phyloP scores from a whole-genome alignment of 2,888 invertebrate species.

The Oligia fasciuncula region DNA sequence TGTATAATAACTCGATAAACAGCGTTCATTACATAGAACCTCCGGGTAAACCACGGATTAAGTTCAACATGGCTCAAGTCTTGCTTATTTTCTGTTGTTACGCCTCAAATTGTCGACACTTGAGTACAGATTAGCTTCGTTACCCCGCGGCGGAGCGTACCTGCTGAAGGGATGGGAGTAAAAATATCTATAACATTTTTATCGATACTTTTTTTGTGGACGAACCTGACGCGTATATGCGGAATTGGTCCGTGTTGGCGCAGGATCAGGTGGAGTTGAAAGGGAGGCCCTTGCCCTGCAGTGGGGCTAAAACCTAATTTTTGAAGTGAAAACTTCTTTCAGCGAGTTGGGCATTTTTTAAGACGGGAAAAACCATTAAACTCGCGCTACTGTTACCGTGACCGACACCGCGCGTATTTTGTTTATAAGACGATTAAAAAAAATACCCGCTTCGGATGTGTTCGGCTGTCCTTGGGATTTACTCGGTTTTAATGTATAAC shows the following conservation, averaged over 20 bases:
- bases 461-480: too few relatives aligned
- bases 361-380: too few relatives aligned
- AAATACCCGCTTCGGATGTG: too few relatives aligned
- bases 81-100: slow-evolving; percentile 89
- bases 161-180: slow-evolving; percentile 75
- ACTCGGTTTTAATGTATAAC: too few relatives aligned
- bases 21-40: slow-evolving; percentile 72
- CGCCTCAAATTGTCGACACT: slow-evolving; percentile 90
- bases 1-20: slow-evolving; percentile 64
- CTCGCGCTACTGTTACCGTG: too few relatives aligned
- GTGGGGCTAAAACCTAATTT: too few relatives aligned
- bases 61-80: slow-evolving; percentile 80
- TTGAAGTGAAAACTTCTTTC: too few relatives aligned
- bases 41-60: slow-evolving; percentile 72
- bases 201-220: slow-evolving; percentile 12
- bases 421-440: too few relatives aligned
- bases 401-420: too few relatives aligned
- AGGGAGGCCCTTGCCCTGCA: neutral
- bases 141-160: slow-evolving; percentile 86
- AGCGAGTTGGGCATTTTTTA: too few relatives aligned
- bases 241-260: neutral
- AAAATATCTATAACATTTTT: slow-evolving; percentile 61
- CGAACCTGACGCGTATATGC: neutral
- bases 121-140: slow-evolving; percentile 90
- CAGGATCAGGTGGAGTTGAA: neutral